Percentiles rank a stretch among this genome's conserved stretches.
Evolutionary conservation across 1,140 invertebrate genomes (phyloP).

Genomic region (Coenobita brevimanus): DNA sequence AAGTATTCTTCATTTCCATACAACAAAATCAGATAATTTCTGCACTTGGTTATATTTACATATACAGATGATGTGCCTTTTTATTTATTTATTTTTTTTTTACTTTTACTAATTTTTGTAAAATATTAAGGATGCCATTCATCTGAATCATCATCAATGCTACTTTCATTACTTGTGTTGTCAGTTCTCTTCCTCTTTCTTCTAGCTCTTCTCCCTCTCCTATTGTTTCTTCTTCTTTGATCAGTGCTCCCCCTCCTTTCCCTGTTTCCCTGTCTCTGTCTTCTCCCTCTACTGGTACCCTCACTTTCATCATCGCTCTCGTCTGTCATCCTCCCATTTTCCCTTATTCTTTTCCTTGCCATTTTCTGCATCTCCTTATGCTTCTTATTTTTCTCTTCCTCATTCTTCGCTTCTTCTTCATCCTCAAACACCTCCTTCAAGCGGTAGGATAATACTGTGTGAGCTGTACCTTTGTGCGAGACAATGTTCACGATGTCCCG

Average conservation of each 20-base stretch:
- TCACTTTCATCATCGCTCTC: not conserved
- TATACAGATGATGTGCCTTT: too few relatives aligned
- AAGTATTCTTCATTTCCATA: too few relatives aligned
- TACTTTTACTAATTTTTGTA: not conserved
- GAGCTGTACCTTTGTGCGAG: conserved; percentile 28
- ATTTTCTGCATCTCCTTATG: not conserved
- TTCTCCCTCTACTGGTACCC: not conserved
- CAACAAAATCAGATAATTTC: too few relatives aligned
- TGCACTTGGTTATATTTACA: too few relatives aligned
- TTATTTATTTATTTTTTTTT: too few relatives aligned
- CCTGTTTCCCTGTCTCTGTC: not conserved
- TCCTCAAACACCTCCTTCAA: conserved; percentile 20
- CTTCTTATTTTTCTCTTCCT: not conserved
- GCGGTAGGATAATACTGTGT: conserved; percentile 34
- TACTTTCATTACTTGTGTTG: not conserved
- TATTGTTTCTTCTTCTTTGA: not conserved
- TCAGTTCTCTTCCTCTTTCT: not conserved
- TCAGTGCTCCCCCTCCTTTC: not conserved
- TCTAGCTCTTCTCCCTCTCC: not conserved
- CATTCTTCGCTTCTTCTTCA: conserved; percentile 2
- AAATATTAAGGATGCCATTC: conserved; percentile 34
- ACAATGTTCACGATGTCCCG: conserved; percentile 44
- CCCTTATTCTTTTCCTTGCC: not conserved
- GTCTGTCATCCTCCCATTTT: not conserved
- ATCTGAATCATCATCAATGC: not conserved